Percentiles rank a stretch among this genome's conserved stretches.
phyloP scores from a whole-genome alignment of 2,113 vertebrate genomes.

The Podarcis raffonei region DNA sequence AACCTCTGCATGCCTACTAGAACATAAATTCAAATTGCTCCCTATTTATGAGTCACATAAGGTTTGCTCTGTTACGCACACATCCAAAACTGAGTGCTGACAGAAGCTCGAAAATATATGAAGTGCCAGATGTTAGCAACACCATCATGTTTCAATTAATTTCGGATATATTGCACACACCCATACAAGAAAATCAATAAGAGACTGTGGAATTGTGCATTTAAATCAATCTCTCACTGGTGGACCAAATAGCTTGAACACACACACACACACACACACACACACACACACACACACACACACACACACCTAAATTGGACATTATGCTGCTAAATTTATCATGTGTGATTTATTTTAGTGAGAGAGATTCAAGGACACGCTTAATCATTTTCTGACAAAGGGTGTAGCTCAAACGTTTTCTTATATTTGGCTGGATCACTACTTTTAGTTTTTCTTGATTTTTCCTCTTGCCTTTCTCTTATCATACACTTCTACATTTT shows the following conservation, averaged over 20 bases:
- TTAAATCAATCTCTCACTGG: neutral
- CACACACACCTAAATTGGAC: neutral
- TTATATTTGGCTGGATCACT: neutral
- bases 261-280: too few species aligned
- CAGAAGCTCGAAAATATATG: slow-evolving; percentile 35
- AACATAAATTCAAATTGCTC: neutral
- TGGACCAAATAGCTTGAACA: neutral
- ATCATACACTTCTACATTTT: neutral
- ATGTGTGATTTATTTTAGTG: neutral
- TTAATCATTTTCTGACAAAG: neutral
- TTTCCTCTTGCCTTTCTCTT: neutral
- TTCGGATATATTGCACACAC: neutral
- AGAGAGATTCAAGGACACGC: neutral
- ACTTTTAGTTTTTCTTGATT: neutral
- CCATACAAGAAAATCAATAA: neutral
- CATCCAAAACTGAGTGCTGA: neutral
- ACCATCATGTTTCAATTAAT: neutral
- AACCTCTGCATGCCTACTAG: slow-evolving; percentile 25
- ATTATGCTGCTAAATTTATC: neutral
- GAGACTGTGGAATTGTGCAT: neutral
- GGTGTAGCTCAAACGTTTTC: neutral
- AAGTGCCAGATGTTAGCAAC: neutral
- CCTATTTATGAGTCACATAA: neutral
- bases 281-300: neutral
- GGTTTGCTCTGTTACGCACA: neutral